Conservation (phyloP, 2,888 invertebrate species). For the Melanargia galathea region DNA sequence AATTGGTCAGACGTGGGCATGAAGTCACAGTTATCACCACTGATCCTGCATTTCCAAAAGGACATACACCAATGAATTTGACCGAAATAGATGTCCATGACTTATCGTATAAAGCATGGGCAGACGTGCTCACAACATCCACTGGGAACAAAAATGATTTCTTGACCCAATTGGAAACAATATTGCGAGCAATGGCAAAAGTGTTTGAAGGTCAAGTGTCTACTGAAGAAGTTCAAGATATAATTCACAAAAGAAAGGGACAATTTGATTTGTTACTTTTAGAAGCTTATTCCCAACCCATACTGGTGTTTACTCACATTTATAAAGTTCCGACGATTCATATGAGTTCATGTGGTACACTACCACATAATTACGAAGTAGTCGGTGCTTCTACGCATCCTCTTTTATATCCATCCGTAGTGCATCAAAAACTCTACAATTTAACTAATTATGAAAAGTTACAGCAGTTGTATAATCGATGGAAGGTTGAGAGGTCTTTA, state of each 20-base stretch:
- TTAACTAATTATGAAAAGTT: conserved; percentile 49
- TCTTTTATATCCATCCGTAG: conserved; percentile 46
- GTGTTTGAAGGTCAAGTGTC: conserved; percentile 43
- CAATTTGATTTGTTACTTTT: conserved; percentile 51
- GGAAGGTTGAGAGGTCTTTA: neutral
- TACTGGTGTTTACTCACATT: conserved; percentile 48
- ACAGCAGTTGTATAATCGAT: conserved; percentile 38
- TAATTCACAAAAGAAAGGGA: conserved; percentile 42
- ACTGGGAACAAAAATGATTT: conserved; percentile 25
- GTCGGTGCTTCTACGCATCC: conserved; percentile 50
- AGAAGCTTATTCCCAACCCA: conserved; percentile 46
- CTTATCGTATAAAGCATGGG: conserved; percentile 42
- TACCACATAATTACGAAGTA: conserved; percentile 36
- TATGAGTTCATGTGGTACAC: conserved; percentile 48
- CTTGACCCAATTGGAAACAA: conserved; percentile 30
- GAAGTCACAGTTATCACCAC: conserved; percentile 55
- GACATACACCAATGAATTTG: conserved; percentile 45
- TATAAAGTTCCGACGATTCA: conserved; percentile 53
- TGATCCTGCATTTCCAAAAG: conserved; percentile 46
- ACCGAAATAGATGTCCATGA: conserved; percentile 53
- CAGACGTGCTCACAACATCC: conserved; percentile 14
- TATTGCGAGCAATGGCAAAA: conserved; percentile 18
- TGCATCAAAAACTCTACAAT: conserved; percentile 44
- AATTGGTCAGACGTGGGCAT: conserved; percentile 57
- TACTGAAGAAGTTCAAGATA: conserved; percentile 42